These are phyloP conservation scores for Daktulosphaira vitifoliae DNA, from an alignment of 1,140 invertebrate genomes.

Conservation along the genomic window DNA sequence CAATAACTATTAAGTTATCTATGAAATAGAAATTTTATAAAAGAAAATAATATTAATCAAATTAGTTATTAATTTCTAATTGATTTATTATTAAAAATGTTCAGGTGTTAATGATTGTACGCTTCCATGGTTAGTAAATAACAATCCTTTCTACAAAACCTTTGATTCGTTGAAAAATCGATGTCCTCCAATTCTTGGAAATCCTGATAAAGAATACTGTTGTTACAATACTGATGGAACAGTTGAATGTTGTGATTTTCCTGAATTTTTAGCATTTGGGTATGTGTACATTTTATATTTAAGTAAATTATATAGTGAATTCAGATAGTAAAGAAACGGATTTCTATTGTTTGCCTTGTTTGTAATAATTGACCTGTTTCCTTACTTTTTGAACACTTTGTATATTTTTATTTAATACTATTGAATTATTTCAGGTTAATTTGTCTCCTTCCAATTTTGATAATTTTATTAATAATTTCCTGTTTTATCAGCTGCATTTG, in stretches of 20 bases:
- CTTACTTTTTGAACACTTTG: too few species aligned
- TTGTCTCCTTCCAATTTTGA: conserved; percentile 25
- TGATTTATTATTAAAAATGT: too few species aligned
- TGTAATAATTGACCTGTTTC: too few species aligned
- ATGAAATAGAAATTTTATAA: too few species aligned
- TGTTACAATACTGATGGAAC: conserved; percentile 33
- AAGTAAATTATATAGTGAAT: too few species aligned
- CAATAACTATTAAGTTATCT: too few species aligned
- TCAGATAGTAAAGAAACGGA: too few species aligned
- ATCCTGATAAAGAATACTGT: conserved; percentile 26
- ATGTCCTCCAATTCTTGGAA: conserved; percentile 18
- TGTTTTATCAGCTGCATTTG: conserved; percentile 37
- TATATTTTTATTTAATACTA: background rate
- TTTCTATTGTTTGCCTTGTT: too few species aligned
- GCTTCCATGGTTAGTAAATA: conserved; percentile 14
- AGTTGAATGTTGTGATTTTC: conserved; percentile 34
- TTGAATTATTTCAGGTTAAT: conserved; percentile 13
- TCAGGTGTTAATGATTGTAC: conserved; percentile 19
- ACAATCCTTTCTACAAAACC: conserved; percentile 5
- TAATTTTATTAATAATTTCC: conserved; percentile 34
- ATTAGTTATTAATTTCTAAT: too few species aligned
- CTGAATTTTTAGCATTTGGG: conserved; percentile 29
- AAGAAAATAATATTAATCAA: too few species aligned
- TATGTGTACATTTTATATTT: background rate
- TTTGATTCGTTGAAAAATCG: background rate